Conservation (phyloP, 1,140 invertebrate species). For the Drosophila equinoxialis region DNA sequence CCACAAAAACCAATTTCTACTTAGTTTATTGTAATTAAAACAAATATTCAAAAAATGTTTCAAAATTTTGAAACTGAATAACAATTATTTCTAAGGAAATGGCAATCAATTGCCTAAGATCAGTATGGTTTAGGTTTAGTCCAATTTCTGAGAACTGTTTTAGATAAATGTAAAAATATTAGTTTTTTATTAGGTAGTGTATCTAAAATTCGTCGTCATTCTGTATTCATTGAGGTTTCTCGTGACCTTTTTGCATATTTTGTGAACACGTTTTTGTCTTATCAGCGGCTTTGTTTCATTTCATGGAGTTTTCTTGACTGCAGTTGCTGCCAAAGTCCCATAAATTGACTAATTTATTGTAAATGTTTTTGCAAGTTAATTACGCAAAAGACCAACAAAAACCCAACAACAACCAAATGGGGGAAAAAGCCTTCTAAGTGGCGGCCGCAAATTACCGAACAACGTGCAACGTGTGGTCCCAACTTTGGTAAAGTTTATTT, state of each 20-base stretch:
- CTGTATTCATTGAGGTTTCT: neutral
- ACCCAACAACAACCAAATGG: neutral
- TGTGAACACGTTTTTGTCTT: conserved; percentile 42
- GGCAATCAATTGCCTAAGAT: no score
- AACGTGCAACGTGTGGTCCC: conserved; percentile 17
- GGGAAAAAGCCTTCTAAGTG: conserved; percentile 28
- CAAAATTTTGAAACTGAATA: no score
- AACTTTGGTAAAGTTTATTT: conserved; percentile 26
- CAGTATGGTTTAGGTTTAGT: no score
- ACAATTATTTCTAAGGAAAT: no score
- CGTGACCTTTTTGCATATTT: conserved; percentile 19
- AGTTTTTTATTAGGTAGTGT: no score
- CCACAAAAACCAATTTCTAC: no score
- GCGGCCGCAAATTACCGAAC: conserved; percentile 33
- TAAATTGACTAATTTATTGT: conserved; percentile 74
- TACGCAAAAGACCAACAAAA: conserved; percentile 54
- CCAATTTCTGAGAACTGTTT: no score
- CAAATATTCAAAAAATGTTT: no score
- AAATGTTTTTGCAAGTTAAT: conserved; percentile 69
- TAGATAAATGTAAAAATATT: no score
- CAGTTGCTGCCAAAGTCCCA: conserved; percentile 54
- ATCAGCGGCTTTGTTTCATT: conserved; percentile 52
- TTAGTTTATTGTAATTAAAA: no score
- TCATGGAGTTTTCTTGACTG: conserved; percentile 25
- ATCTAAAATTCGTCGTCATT: no score